Base-by-base conservation (phyloP, 1,140 invertebrate genomes). In the Melipona quadrifasciata region DNA sequence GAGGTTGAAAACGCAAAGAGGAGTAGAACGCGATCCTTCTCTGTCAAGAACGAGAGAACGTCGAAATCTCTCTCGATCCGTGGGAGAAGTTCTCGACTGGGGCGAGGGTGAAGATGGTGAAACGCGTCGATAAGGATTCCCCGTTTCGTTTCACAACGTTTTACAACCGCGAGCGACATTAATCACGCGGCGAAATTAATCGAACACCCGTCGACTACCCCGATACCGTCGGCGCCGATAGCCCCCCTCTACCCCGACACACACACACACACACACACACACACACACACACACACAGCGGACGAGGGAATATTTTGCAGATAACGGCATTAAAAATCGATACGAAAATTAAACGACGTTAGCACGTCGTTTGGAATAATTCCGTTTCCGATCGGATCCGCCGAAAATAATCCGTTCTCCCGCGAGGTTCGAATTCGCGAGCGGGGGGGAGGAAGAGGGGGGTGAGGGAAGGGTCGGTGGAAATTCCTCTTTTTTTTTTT, bases 31-130 rank as follows among this genome's bases (percentile, higher is more conserved):
- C 27, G 24, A 74, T 55, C 12, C n/a, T 53, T 53, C n/a, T 31
- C n/a, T 11, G n/a, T 27, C 10, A 53, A 19, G 39, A 47, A 55
- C 17, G 14, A 19, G 12, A 21, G 34, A 10, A 39, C 34, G 51
- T 64, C 65, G 71, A 51, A 39, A 64, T 47, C 39, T 74, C 24
- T 77, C 72, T 34, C 0, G 31, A 79, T 47, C 0, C 53, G 19
- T 57, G 47, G 58, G 57, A 34, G n/a, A 88, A 82, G 64, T 88
- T 88, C 27, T 55, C 64, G 71, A 64, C 76, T 6, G 6, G 39
- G 8, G 39, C 8, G 39, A 47, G 31, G 31, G 31, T 31, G 31
- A 31, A 31, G 82, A 84, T 83, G 53, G 14, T 67, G 6, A 34
- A 19, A 39, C 68, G 68, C 3, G 39, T 47, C 31, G 24, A 47